Evolutionary conservation across 1,140 invertebrate genomes (phyloP), one percentile per base, ranked within the genome.

Genomic region (Brachionus manjavacas): DNA sequence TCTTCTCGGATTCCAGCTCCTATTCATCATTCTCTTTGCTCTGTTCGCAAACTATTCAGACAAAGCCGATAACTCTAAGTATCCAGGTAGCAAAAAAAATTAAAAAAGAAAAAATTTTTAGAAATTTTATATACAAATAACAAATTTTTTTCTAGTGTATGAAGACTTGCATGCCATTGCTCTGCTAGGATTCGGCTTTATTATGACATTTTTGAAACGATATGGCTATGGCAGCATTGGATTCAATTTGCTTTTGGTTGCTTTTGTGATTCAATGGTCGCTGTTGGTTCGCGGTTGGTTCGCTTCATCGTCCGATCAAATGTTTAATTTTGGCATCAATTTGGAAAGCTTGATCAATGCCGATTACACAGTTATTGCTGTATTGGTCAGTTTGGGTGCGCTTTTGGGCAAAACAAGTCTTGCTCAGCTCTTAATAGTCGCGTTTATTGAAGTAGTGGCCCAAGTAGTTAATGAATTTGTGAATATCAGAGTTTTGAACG

Each of bases 381-480:
- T 96, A 7, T 90, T 97, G 11, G 97, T 97, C 86, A 95, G 95
- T 39, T 96, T 96, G 91, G 96, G 96, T 16, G 95, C 94, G 0
- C 87, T 98, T 0, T 90, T 97, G 0, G 96, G 95, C 4, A 93
- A 95, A 86, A 93, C 94, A 14, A 94, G 94, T 31, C 94, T 94
- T 52, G 90, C 94, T 68, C 96, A 97, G 88, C 90, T 97, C 6
- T 89, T 96, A 4, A 85, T 91, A 66, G 94, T 98, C 92, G 93
- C 93, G 1, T 88, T 96, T 41, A 91, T 96, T 39, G 95, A 91
- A 89, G 92, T 95, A 39, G 91, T 93, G 1, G 87, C 96, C n/a
- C 74, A 81, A 81, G 92, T 93, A 8, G 87, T 92, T 49, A 97
- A 97, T 88, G 93, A 95, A 87, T 93, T 93, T 87, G 90, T 96